Conservation (phyloP, 2,797 vertebrate genomes). For the Sebastes baramenuke region DNA sequence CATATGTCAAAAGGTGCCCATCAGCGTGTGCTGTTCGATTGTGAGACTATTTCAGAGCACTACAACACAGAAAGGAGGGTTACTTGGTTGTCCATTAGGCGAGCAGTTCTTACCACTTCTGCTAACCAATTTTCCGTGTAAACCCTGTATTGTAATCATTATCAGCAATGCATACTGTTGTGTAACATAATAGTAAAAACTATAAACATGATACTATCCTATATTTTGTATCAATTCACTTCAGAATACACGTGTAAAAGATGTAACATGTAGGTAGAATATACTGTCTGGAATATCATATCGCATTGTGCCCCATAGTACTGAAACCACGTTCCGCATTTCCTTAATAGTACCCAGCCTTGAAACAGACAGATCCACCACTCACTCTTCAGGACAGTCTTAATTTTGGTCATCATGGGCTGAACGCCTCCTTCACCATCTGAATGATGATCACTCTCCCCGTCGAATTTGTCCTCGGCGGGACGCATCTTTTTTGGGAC, state of each 20-base stretch:
- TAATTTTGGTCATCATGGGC: conserved; percentile 99
- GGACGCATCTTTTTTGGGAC: conserved; percentile 95
- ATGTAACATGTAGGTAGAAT: too few species aligned
- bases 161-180: neutral
- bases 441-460: conserved; percentile 93
- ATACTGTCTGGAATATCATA: neutral
- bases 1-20: neutral
- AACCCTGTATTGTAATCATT: neutral
- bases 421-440: conserved; percentile 96
- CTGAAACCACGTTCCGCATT: neutral
- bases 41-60: neutral
- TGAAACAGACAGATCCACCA: conserved; percentile 25
- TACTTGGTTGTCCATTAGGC: neutral
- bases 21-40: neutral
- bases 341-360: neutral
- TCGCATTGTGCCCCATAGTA: neutral
- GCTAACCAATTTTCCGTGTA: neutral
- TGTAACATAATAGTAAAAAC: neutral
- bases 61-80: neutral
- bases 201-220: neutral
- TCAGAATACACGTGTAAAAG: neutral
- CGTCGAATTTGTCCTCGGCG: conserved; percentile 88
- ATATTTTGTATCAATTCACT: neutral
- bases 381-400: conserved; percentile 99
- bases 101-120: neutral